Percentiles rank a stretch among this genome's conserved stretches.
Conservation (phyloP, 1,140 invertebrate species). For the Drosophila sproati region DNA sequence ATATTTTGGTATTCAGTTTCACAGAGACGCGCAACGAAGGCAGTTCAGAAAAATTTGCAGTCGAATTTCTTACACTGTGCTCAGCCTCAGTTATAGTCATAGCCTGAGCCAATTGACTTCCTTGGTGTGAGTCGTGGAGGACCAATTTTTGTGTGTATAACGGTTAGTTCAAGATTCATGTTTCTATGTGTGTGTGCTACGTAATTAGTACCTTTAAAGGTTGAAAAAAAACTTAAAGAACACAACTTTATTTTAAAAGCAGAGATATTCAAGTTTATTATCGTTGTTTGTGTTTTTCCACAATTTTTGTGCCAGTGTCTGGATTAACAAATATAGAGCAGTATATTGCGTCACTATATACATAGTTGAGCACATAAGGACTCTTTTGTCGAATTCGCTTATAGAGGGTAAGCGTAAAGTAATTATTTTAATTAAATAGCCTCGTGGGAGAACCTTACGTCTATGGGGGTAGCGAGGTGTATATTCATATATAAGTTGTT, state of each 20-base stretch:
- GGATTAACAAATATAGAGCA: constrained; percentile 12
- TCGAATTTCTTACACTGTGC: constrained; percentile 32
- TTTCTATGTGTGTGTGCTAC: constrained; percentile 10
- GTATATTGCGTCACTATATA: constrained; percentile 46
- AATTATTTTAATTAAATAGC: constrained; percentile 38
- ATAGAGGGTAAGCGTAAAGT: constrained; percentile 34
- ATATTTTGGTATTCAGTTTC: constrained; percentile 65
- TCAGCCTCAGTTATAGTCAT: constrained; percentile 29
- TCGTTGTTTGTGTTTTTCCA: constrained; percentile 2
- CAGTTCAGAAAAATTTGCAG: constrained; percentile 59
- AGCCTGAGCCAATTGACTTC: constrained; percentile 20
- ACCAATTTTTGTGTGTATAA: constrained; percentile 75
- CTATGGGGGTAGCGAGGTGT: neutral
- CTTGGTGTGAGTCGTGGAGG: constrained; percentile 25
- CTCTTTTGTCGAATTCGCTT: constrained; percentile 19
- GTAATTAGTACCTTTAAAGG: constrained; percentile 29
- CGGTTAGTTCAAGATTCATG: constrained; percentile 58
- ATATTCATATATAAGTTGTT: neutral
- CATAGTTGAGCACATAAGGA: constrained; percentile 29
- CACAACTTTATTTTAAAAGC: neutral
- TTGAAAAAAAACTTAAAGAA: constrained; percentile 3
- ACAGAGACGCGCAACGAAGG: constrained; percentile 68
- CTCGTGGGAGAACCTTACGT: neutral
- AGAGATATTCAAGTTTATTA: constrained; percentile 20
- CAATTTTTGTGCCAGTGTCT: constrained; percentile 1